Percentiles rank a stretch among this genome's conserved stretches.
These are phyloP conservation scores for Macrosteles quadrilineatus DNA, from an alignment of 1,140 invertebrate species.

Conservation along the genomic window DNA sequence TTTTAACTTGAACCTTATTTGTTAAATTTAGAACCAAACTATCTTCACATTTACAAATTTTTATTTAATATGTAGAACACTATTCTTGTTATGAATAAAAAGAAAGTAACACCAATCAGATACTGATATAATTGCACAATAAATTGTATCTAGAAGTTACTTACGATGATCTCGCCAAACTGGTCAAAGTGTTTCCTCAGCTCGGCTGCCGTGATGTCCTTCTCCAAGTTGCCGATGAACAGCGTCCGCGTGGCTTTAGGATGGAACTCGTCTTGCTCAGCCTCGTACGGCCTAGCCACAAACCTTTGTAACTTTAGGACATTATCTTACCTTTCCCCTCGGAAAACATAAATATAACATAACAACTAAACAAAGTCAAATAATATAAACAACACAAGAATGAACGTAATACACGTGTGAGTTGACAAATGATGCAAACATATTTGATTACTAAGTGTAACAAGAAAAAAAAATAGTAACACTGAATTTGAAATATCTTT, in stretches of 20 bases:
- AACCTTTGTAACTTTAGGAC: conserved; percentile 13
- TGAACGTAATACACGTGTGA: no score
- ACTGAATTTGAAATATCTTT: no score
- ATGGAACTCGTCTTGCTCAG: conserved; percentile 93
- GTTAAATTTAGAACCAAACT: no score
- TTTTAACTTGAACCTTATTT: no score
- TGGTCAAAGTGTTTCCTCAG: conserved; percentile 89
- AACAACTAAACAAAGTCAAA: conserved; percentile 11
- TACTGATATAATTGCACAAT: no score
- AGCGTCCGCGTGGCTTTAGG: conserved; percentile 88
- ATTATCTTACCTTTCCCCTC: background rate
- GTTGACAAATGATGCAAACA: no score
- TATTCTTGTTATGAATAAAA: no score
- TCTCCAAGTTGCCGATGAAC: conserved; percentile 92
- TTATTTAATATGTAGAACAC: no score
- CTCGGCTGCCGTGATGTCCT: conserved; percentile 86
- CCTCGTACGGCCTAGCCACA: conserved; percentile 75
- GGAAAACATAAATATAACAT: conserved; percentile 32
- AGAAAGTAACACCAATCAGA: no score
- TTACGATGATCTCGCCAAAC: conserved; percentile 93
- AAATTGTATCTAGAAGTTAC: conserved; percentile 49
- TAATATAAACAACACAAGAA: background rate
- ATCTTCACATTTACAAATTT: no score
- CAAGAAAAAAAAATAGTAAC: no score
- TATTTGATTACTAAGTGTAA: no score